These are phyloP conservation scores for Centruroides vittatus DNA, from an alignment of 1,140 invertebrate species.

Conservation along the genomic window DNA sequence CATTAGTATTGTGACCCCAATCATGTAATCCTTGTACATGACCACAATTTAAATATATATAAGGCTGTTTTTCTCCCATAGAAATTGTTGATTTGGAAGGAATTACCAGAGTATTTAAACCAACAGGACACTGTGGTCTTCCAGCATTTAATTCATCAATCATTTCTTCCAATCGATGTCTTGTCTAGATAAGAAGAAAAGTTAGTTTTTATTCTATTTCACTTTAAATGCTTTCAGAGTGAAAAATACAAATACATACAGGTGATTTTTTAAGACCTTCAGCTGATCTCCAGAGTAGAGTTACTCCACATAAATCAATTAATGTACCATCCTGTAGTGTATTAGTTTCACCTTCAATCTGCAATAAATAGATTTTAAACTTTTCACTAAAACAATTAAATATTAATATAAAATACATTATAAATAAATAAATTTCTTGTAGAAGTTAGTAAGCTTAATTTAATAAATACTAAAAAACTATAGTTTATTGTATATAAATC, in stretches of 20 bases:
- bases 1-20: slow-evolving; percentile 50
- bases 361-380: slow-evolving; percentile 15
- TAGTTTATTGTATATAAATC: too few species aligned
- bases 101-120: slow-evolving; percentile 93
- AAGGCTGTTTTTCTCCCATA: slow-evolving; percentile 63
- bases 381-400: too few species aligned
- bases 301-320: slow-evolving; percentile 98
- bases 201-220: too few species aligned
- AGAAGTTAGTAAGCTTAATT: too few species aligned
- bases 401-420: too few species aligned
- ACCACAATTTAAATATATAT: slow-evolving; percentile 94
- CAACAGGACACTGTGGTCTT: slow-evolving; percentile 96
- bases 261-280: slow-evolving; percentile 88
- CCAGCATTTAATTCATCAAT: slow-evolving; percentile 93
- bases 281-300: slow-evolving; percentile 90
- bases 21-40: slow-evolving; percentile 74
- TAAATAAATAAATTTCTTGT: too few species aligned
- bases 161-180: slow-evolving; percentile 75
- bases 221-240: too few species aligned
- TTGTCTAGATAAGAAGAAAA: slow-evolving; percentile 35
- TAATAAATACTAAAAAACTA: too few species aligned
- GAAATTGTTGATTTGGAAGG: slow-evolving; percentile 57
- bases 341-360: slow-evolving; percentile 67
- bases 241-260: not conserved
- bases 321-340: slow-evolving; percentile 89